phyloP scores from a whole-genome alignment of 2,113 vertebrate genomes.

The Dipodomys stephensi region DNA sequence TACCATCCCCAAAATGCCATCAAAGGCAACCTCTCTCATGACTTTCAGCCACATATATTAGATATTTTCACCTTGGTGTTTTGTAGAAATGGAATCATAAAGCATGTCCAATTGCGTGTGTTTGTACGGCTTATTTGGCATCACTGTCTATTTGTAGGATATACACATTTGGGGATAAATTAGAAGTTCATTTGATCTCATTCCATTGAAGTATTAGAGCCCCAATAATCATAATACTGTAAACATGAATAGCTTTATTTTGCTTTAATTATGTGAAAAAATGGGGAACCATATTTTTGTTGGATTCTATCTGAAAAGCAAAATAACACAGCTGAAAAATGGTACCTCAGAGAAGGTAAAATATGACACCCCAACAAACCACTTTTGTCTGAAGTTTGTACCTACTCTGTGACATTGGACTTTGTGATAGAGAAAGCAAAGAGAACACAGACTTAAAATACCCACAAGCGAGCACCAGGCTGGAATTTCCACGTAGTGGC shows the following conservation, averaged over 20 bases:
- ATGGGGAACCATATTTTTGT: neutral
- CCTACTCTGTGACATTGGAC: neutral
- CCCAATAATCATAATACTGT: neutral
- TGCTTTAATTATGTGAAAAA: conserved; percentile 38
- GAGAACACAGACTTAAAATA: conserved; percentile 76
- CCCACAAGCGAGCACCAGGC: conserved; percentile 66
- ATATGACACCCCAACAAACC: neutral
- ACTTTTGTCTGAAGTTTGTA: conserved; percentile 36
- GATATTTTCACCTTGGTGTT: neutral
- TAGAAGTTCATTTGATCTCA: neutral
- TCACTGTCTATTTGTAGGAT: neutral
- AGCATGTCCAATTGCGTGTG: neutral
- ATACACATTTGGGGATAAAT: neutral
- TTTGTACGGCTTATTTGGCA: neutral
- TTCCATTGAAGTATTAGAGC: neutral
- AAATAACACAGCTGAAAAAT: conserved; percentile 39
- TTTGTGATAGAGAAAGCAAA: conserved; percentile 68
- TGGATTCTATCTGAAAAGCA: conserved; percentile 38
- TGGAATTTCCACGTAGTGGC: conserved; percentile 76
- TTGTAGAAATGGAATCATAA: neutral
- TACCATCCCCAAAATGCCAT: neutral
- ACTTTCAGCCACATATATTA: neutral
- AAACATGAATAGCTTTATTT: conserved; percentile 52
- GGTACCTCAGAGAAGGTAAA: neutral
- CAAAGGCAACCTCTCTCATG: neutral